A percentile compares a stretch with the other conserved stretches of the same genome.
phyloP scores from a whole-genome alignment of 2,113 vertebrate genomes.

The Entomyzon cyanotis region DNA sequence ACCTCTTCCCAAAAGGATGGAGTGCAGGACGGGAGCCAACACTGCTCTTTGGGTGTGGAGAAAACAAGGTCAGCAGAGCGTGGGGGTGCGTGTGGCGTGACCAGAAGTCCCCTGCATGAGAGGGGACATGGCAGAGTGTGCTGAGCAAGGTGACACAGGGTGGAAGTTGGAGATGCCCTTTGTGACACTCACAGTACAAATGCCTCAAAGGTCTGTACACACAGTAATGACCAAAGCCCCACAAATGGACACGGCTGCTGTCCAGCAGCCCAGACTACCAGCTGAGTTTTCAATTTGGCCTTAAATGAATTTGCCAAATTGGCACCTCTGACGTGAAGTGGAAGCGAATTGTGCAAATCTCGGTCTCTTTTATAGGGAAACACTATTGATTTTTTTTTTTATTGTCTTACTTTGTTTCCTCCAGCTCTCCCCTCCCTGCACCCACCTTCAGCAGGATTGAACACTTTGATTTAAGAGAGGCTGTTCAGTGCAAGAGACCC shows the following conservation, averaged over 20 bases:
- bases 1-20: neutral
- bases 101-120: fast-evolving
- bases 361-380: constrained; percentile 78
- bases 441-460: constrained; percentile 72
- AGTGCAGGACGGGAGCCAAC: fast-evolving
- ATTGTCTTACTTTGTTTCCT: constrained; percentile 59
- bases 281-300: constrained; percentile 58
- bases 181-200: fast-evolving
- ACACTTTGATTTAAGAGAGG: constrained; percentile 79
- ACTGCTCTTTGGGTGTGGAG: neutral
- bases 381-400: constrained; percentile 84
- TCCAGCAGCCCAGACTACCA: neutral
- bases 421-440: constrained; percentile 35
- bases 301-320: constrained; percentile 70
- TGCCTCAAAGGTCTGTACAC: neutral
- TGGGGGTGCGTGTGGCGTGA: fast-evolving
- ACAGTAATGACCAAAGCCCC: neutral
- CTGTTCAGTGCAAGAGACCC: constrained; percentile 51
- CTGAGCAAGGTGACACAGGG: fast-evolving
- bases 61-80: neutral
- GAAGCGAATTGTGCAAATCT: constrained; percentile 75
- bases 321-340: constrained; percentile 67
- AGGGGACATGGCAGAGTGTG: fast-evolving
- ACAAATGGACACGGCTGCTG: neutral
- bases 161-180: neutral